Conservation (phyloP, 2,113 vertebrate species). For the Ahaetulla prasina region DNA sequence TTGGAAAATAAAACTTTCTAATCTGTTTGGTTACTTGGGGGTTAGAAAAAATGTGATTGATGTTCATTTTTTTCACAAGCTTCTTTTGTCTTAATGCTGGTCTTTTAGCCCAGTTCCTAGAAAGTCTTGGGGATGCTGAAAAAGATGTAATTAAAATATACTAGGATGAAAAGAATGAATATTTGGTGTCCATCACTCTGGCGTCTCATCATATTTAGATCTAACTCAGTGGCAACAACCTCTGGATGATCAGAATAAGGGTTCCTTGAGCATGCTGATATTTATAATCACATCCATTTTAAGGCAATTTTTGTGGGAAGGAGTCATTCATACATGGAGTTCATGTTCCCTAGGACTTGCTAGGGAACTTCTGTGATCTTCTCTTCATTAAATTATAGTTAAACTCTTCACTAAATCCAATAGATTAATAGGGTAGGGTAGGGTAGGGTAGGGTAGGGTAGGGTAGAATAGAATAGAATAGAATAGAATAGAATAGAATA, state of each 20-base stretch:
- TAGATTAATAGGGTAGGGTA: too few relatives aligned
- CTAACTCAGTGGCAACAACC: not conserved
- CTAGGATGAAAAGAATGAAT: not conserved
- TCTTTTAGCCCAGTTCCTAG: not conserved
- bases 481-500: too few relatives aligned
- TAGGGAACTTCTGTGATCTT: not conserved
- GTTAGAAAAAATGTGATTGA: not conserved
- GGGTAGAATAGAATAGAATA: too few relatives aligned
- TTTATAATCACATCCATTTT: not conserved
- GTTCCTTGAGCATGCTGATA: not conserved
- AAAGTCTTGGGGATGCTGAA: not conserved
- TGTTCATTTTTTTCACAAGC: not conserved
- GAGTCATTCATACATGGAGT: not conserved
- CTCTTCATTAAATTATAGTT: not conserved
- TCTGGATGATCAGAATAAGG: not conserved
- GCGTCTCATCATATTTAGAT: not conserved
- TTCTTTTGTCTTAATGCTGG: not conserved
- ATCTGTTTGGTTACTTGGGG: not conserved
- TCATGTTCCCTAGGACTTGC: not conserved
- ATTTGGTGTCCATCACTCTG: not conserved
- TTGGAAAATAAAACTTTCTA: not conserved
- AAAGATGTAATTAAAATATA: not conserved
- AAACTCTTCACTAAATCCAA: not conserved
- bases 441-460: too few relatives aligned
- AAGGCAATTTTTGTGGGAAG: not conserved